phyloP scores from a whole-genome alignment of 2,888 invertebrate genomes.

The Leptinotarsa tumamoca region DNA sequence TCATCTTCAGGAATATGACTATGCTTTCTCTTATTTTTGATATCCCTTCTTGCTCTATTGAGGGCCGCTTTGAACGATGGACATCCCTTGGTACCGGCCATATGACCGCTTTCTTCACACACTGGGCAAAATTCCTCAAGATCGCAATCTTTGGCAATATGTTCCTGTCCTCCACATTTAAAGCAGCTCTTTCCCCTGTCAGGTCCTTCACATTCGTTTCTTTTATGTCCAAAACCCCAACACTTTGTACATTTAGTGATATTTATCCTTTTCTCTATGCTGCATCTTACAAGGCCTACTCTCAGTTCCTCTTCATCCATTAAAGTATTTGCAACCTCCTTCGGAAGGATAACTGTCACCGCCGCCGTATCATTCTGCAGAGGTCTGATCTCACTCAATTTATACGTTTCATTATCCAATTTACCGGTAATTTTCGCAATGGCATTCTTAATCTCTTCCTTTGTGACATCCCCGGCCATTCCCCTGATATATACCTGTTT shows the following conservation, averaged over 20 bases:
- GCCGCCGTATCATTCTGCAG: not conserved
- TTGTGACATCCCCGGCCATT: not conserved
- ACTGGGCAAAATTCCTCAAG: slow-evolving; percentile 14
- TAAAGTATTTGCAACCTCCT: not conserved
- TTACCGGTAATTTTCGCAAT: not conserved
- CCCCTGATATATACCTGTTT: not conserved
- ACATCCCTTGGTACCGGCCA: slow-evolving; percentile 17
- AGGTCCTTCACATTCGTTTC: not conserved
- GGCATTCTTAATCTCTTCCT: not conserved
- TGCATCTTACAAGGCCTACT: slow-evolving; percentile 24
- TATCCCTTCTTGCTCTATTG: slow-evolving; percentile 2
- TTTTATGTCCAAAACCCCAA: slow-evolving; percentile 26
- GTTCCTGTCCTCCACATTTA: slow-evolving; percentile 12
- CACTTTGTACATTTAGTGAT: slow-evolving; percentile 20
- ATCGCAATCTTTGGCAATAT: slow-evolving; percentile 2
- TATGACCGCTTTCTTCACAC: slow-evolving; percentile 11
- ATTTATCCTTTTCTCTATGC: not conserved
- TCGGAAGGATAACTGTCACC: not conserved
- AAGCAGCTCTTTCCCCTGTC: slow-evolving; percentile 20
- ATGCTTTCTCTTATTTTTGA: not conserved
- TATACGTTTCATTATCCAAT: not conserved
- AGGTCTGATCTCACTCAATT: not conserved
- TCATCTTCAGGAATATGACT: too few species aligned
- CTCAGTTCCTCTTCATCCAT: not conserved
- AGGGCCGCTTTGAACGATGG: slow-evolving; percentile 23